A percentile compares a stretch with the other conserved stretches of the same genome.
Evolutionary conservation across 2,113 vertebrate species (phyloP).

Genomic region (Myotis davidii): DNA sequence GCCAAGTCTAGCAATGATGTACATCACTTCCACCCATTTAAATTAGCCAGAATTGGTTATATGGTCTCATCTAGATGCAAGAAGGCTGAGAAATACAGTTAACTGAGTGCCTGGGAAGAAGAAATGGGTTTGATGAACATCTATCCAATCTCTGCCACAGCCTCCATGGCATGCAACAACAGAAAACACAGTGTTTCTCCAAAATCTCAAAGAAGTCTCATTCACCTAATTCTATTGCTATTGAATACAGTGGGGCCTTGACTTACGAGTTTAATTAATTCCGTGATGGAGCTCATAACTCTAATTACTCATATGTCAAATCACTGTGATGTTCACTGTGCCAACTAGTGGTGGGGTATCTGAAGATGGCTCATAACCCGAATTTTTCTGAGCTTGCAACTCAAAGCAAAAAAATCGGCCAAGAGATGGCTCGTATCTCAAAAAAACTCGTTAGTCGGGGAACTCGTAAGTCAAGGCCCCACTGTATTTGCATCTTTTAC

Average conservation of each 20-base stretch:
- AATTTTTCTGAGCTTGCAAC: too few relatives aligned
- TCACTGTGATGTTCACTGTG: too few relatives aligned
- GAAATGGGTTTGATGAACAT: not conserved
- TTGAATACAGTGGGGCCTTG: not conserved
- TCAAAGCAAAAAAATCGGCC: too few relatives aligned
- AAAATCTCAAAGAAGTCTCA: not conserved
- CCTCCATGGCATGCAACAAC: not conserved
- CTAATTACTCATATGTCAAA: too few relatives aligned
- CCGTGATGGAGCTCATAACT: too few relatives aligned
- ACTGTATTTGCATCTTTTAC: too few relatives aligned
- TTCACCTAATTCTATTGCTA: not conserved
- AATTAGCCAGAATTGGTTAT: not conserved
- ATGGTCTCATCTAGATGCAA: not conserved
- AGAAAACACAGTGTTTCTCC: not conserved
- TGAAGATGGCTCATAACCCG: too few relatives aligned
- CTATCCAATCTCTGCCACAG: not conserved
- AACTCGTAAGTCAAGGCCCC: too few relatives aligned
- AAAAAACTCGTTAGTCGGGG: too few relatives aligned
- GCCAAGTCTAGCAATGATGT: not conserved
- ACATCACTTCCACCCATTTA: not conserved
- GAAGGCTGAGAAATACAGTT: not conserved
- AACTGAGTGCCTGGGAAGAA: not conserved
- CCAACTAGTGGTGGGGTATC: too few relatives aligned
- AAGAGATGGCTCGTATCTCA: too few relatives aligned
- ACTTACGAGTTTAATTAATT: too few relatives aligned